A percentile compares a stretch with the other conserved stretches of the same genome.
These are phyloP conservation scores for Subanguina moxae DNA, from an alignment of 1,140 invertebrate species.

Conservation along the genomic window DNA sequence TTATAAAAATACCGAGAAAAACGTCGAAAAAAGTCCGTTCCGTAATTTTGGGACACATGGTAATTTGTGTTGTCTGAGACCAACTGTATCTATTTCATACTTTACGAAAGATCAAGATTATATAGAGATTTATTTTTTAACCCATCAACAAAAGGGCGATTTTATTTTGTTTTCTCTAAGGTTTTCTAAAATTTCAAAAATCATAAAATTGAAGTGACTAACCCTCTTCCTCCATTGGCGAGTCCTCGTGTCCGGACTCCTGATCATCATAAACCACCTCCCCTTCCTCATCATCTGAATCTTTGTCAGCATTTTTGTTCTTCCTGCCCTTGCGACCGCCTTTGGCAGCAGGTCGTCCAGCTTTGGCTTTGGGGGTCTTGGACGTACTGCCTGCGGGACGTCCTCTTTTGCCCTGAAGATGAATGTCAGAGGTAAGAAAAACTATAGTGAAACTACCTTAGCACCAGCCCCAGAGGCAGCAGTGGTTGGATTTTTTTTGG, in stretches of 20 bases:
- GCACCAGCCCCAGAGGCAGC: not conserved
- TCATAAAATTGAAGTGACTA: not conserved
- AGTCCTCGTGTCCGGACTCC: conserved; percentile 12
- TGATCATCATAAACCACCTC: conserved; percentile 29
- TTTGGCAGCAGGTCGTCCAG: not conserved
- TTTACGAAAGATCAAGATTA: too few relatives aligned
- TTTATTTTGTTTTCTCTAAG: too few relatives aligned
- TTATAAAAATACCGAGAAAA: too few relatives aligned
- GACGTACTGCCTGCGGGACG: conserved; percentile 11
- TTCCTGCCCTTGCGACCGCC: not conserved
- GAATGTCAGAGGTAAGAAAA: too few relatives aligned
- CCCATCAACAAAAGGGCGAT: too few relatives aligned
- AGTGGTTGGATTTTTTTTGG: not conserved
- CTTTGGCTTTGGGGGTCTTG: conserved; percentile 10
- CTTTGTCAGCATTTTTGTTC: conserved; percentile 4
- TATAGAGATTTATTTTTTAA: too few relatives aligned
- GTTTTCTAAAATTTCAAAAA: not conserved
- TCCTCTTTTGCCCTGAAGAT: not conserved
- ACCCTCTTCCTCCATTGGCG: conserved; percentile 14
- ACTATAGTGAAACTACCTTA: too few relatives aligned
- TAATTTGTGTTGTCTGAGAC: too few relatives aligned
- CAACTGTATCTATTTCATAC: too few relatives aligned
- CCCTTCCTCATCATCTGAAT: conserved; percentile 23
- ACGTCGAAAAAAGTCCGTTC: too few relatives aligned
- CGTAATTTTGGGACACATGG: too few relatives aligned